Conservation (phyloP, 2,888 invertebrate species). For the Elysia crispata region DNA sequence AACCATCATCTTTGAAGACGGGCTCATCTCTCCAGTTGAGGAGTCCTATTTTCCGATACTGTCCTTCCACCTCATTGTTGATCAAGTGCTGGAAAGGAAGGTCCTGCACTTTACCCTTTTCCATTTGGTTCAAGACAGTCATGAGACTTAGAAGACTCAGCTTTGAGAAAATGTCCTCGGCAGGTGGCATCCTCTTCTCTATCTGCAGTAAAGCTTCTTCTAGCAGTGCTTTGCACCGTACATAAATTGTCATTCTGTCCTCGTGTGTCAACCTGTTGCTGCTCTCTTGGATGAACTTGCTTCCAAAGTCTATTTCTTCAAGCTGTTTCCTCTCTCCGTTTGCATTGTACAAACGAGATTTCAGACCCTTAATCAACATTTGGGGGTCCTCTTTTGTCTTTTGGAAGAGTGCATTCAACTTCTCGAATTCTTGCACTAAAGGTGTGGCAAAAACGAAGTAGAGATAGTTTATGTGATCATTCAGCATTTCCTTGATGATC, state of each 20-base stretch:
- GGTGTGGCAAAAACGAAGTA: background rate
- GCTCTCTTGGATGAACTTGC: too few relatives aligned
- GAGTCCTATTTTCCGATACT: background rate
- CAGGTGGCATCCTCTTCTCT: background rate
- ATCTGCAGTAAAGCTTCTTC: background rate
- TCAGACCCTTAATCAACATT: background rate
- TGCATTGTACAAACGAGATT: background rate
- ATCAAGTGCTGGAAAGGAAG: background rate
- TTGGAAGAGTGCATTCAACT: background rate
- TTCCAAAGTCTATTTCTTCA: too few relatives aligned
- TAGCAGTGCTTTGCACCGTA: background rate
- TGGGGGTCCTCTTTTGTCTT: background rate
- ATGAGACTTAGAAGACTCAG: background rate
- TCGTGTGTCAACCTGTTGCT: background rate
- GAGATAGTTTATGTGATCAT: background rate
- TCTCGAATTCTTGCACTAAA: conserved; percentile 10
- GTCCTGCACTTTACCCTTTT: background rate
- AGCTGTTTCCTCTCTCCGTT: background rate
- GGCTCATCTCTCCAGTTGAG: background rate
- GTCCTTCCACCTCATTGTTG: background rate
- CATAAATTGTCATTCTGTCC: background rate
- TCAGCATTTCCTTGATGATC: conserved; percentile 4
- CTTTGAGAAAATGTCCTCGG: background rate
- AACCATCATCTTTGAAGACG: background rate
- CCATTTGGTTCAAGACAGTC: background rate